Evolutionary conservation across 2,888 invertebrate genomes (phyloP), one percentile per base, ranked within the genome.

Genomic region (Mythimna albipuncta): DNA sequence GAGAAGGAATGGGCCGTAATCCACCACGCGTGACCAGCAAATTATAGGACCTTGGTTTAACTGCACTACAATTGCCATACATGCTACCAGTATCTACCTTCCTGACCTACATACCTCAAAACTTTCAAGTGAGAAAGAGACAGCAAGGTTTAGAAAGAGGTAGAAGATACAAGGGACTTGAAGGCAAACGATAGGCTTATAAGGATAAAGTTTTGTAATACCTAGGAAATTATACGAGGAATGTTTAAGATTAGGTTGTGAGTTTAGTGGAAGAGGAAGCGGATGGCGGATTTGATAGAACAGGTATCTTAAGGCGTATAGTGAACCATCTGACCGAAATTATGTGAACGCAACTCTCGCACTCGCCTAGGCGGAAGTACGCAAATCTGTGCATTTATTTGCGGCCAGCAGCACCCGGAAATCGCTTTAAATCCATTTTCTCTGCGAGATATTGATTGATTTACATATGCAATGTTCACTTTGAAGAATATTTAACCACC

Each of bases 161-260:
- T 16, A 44, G 19, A 44, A 16, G 9, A 44, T 0, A 10, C 16
- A 38, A 80, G 32, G 32, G 64, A 64, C 52, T 64, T 59, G 16
- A 62, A 80, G 11, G 80, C 75, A 80, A 77, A 80, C 64, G 80
- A 80, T 62, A 41, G 61, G 80, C 68, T 77, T 77, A 74, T 10
- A n/a, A 16, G 64, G 66, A 74, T 77, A n/a, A 38, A 50, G 10
- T 19, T 35, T 35, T 19, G 44, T 64, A 74, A 38, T 50, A 41
- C 64, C 75, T 74, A 68, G 61, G 64, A 80, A 77, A 80, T 77
- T 64, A 64, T 62, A 68, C 55, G 44, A 64, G 13, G 50, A 13
- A 62, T 66, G 50, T 32, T 80, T 79, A 67, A 64, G 26, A 61
- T 13, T 9, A 11, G 44, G 54, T 11, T 32, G 6, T 21, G 50